Base-by-base conservation (phyloP, 2,888 invertebrate genomes). In the Coremacera marginata region DNA sequence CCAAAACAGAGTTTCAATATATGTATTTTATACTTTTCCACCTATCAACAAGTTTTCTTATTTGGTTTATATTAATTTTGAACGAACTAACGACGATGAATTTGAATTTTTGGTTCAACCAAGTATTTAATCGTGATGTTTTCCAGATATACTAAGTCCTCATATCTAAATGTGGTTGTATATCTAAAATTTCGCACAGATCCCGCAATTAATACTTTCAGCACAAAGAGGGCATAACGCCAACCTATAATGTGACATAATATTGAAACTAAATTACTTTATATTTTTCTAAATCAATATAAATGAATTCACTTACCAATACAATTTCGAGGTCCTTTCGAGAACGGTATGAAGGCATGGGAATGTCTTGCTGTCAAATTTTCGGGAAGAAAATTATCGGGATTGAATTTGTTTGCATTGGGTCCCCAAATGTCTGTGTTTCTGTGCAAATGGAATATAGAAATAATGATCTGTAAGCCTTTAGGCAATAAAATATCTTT, bases 301-400 rank as follows among this genome's bases (percentile, higher is more conserved):
- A 3, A 22, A 22, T 3, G 19, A 8, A 34, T 0, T 14, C 2
- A 49, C 76, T 77, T 77, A 84, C 84, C 84, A 65, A 86, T 82
- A 34, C 85, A 85, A 78, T 82, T 84, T 1, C 86, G 79, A 0
- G 77, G 44, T 16, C 86, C 86, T 25, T 83, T 84, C 3, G 84
- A 82, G 76, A 86, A 86, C 11, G 86, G 86, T 51, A 85, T 81
- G 73, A 77, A 86, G 0, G 84, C 81, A 72, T 82, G 83, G 0
- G 84, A 78, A 79, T 86, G 84, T 68, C 77, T 82, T 3, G 55
- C 65, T 7, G 60, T 55, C 3, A 82, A 49, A 55, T 83, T 83
- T 49, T 80, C 80, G 0, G 83, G 83, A 16, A 84, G 63, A 75
- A 83, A 84, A 51, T 83, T 80, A 31, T 84, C 82, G 1, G 84